Base-by-base conservation (phyloP, 2,113 vertebrate species). In the Thalassoma bifasciatum region DNA sequence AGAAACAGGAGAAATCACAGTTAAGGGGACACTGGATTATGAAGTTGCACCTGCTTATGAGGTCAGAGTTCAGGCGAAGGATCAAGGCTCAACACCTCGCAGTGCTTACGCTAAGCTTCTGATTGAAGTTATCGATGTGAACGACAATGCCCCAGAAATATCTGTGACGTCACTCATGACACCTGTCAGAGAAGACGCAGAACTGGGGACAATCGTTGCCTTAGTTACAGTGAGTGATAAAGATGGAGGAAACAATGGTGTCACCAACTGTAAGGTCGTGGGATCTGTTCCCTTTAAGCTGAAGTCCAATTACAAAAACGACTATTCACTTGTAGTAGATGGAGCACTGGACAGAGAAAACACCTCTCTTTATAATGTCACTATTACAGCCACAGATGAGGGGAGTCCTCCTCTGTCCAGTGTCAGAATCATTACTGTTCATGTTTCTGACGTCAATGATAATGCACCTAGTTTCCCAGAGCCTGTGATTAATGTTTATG, bases 381-480 rank as follows among this genome's bases (percentile, higher is more conserved):
- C 91, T 1, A 86, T 96, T 26, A 90, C 65, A n/a, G 95, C 95
- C 17, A 88, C 83, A 9, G 95, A 97, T 73, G 91, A 93, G 74
- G 97, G 95, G 8, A 93, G 61, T 17, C 95, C 95, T 6, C 84
- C 93, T 51, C 89, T 96, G 7, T 94, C 93, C 49, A 92, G 91
- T 23, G 77, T 36, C 77, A 92, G 69, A 51, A 77, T 90, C 0
- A 73, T 95, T 60, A 91, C 70, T 24, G 91, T 97, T 72, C 83
- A 94, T 2, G 75, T 98, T 61, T 93, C 94, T 54, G 96, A 97
- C 0, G 94, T 96, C 23, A 98, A 98, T 22, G 96, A 98, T 61
- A 98, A 97, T 5, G 75, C 93, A 1, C 96, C 96, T 10, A 79
- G 67, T 17, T 98, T 97, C 65, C 26, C 60, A 16, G 90, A 92